Conservation (phyloP, 2,113 vertebrate species). For the Psittacara wagleri region DNA sequence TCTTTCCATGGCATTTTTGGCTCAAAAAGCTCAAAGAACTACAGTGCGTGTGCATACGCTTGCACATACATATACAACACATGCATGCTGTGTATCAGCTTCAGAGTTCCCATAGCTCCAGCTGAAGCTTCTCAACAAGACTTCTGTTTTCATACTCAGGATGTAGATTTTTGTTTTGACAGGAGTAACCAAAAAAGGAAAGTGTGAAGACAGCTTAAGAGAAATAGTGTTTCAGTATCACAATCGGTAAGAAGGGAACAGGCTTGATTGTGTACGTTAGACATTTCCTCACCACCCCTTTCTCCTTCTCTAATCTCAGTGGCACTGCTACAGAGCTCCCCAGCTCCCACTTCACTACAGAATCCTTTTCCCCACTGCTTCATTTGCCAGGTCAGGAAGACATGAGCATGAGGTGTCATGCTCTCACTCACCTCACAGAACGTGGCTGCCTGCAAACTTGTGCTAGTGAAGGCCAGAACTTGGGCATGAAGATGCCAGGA, state of each 20-base stretch:
- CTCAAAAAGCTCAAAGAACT: not conserved
- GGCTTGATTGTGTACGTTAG: not conserved
- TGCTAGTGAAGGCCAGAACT: not conserved
- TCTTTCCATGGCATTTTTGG: not conserved
- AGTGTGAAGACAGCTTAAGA: constrained; percentile 8
- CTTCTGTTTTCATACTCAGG: constrained; percentile 1
- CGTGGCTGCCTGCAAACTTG: not conserved
- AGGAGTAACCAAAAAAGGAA: constrained; percentile 21
- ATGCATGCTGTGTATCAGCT: not conserved
- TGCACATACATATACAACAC: too few relatives aligned
- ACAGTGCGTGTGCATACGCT: too few relatives aligned
- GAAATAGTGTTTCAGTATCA: not conserved
- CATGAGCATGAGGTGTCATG: rapidly evolving
- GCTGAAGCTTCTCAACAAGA: constrained; percentile 31
- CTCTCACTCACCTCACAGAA: not conserved
- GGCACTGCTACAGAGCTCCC: not conserved
- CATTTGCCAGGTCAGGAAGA: not conserved
- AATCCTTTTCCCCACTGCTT: not conserved
- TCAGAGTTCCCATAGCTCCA: not conserved
- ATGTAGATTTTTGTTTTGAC: constrained; percentile 32
- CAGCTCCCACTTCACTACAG: not conserved
- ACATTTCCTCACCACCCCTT: too few relatives aligned
- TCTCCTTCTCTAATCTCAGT: not conserved
- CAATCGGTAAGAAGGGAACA: not conserved
- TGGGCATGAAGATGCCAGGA: not conserved